Conservation (phyloP, 2,888 invertebrate species). For the Tridacna crocea region DNA sequence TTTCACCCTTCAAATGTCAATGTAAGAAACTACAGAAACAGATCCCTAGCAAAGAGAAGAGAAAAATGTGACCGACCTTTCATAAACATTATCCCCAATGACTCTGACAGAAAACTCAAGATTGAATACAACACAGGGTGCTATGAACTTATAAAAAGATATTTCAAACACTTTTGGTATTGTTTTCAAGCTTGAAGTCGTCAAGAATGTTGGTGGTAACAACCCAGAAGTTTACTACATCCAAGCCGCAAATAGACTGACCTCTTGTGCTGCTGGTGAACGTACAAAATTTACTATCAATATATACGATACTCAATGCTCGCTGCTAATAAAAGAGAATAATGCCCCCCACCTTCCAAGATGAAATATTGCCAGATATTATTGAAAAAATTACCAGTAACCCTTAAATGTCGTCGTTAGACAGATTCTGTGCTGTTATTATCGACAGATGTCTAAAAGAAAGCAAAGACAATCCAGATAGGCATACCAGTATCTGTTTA, state of each 20-base stretch:
- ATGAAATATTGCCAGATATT: not conserved
- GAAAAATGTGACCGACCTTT: no score
- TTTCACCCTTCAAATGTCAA: no score
- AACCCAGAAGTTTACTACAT: not conserved
- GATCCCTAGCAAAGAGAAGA: no score
- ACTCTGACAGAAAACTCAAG: not conserved
- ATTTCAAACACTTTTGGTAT: not conserved
- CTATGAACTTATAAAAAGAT: constrained; percentile 2
- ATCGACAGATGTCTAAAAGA: constrained; percentile 16
- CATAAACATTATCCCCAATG: constrained; percentile 4
- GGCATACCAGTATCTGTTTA: not conserved
- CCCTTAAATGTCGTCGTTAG: not conserved
- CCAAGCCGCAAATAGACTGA: not conserved
- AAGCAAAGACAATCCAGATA: constrained; percentile 15
- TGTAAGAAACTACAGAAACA: no score
- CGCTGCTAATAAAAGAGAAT: constrained; percentile 7
- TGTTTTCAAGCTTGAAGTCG: not conserved
- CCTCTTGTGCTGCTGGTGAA: not conserved
- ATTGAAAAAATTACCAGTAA: not conserved
- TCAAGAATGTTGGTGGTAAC: not conserved
- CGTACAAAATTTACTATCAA: constrained; percentile 11
- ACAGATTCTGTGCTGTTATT: constrained; percentile 9
- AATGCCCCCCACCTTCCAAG: not conserved
- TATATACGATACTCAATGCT: constrained; percentile 1
- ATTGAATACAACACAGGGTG: constrained; percentile 11